Conservation (phyloP, 2,113 vertebrate species). For the Silurus asotus region DNA sequence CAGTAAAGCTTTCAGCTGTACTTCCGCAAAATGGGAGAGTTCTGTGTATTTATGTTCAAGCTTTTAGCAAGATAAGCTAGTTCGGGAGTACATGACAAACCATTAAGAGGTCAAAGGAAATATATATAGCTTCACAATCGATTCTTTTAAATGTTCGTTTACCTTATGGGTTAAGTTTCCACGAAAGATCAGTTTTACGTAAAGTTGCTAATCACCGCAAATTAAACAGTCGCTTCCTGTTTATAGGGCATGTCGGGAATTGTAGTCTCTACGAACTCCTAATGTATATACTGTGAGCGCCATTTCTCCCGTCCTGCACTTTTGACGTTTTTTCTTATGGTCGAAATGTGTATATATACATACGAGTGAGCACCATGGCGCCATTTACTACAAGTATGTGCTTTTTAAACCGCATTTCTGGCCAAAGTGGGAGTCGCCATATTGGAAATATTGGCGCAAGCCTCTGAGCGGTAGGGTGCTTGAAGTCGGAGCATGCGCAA, state of each 20-base stretch:
- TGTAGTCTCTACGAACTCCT: slow-evolving; percentile 17
- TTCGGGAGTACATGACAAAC: not conserved
- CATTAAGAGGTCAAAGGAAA: not conserved
- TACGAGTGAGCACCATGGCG: not conserved
- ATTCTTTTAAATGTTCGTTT: not conserved
- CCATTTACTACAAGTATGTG: not conserved
- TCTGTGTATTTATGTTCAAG: not conserved
- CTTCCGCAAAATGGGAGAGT: not conserved
- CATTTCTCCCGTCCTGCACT: not conserved
- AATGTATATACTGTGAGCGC: not conserved
- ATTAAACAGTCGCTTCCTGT: slow-evolving; percentile 29
- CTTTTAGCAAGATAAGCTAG: not conserved
- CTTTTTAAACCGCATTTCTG: not conserved
- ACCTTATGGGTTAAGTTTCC: not conserved
- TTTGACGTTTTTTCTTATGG: not conserved
- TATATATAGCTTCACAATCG: not conserved
- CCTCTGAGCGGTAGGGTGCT: too few species aligned
- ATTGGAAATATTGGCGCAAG: not conserved
- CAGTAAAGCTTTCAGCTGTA: not conserved
- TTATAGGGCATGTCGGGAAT: slow-evolving; percentile 10
- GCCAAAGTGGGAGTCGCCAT: not conserved
- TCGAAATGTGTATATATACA: not conserved
- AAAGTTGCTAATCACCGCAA: not conserved
- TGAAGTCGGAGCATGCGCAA: not conserved
- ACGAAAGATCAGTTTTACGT: not conserved